A percentile compares a stretch with the other conserved stretches of the same genome.
These are phyloP conservation scores for Actinia tenebrosa DNA, from an alignment of 64 coral and sea anemone species.

Conservation along the genomic window DNA sequence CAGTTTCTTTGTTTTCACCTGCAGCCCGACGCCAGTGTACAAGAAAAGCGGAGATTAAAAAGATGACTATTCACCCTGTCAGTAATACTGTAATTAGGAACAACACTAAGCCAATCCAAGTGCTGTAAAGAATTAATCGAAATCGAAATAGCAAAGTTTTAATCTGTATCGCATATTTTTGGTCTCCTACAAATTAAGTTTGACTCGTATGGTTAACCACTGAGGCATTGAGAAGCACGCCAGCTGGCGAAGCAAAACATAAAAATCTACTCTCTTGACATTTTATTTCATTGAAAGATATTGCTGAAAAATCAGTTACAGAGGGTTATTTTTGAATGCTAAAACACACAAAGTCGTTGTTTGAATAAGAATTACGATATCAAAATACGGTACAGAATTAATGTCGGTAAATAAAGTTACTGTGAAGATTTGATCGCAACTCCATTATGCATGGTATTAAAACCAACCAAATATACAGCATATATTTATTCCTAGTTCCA, in stretches of 20 bases:
- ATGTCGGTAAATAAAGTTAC: too few species aligned
- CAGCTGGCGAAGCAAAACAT: background rate
- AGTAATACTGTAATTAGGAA: background rate
- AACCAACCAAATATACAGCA: background rate
- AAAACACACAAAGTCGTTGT: background rate
- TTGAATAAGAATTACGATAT: background rate
- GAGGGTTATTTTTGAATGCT: background rate
- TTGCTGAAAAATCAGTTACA: background rate
- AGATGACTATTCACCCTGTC: background rate
- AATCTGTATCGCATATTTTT: background rate
- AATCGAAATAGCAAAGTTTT: background rate
- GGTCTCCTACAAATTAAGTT: conserved; percentile 8
- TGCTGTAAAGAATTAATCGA: background rate
- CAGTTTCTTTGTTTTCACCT: background rate
- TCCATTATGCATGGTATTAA: background rate
- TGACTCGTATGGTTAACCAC: conserved; percentile 10
- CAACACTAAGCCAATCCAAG: background rate
- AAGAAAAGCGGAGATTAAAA: background rate
- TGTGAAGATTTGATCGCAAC: background rate
- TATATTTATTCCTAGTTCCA: background rate
- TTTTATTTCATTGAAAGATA: background rate
- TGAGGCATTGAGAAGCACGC: background rate
- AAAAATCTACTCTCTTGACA: background rate
- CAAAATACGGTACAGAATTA: background rate
- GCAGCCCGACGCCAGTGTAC: background rate